These are phyloP conservation scores for Clarias laeviceps DNA, from an alignment of 2,797 vertebrate species.

Conservation along the genomic window DNA sequence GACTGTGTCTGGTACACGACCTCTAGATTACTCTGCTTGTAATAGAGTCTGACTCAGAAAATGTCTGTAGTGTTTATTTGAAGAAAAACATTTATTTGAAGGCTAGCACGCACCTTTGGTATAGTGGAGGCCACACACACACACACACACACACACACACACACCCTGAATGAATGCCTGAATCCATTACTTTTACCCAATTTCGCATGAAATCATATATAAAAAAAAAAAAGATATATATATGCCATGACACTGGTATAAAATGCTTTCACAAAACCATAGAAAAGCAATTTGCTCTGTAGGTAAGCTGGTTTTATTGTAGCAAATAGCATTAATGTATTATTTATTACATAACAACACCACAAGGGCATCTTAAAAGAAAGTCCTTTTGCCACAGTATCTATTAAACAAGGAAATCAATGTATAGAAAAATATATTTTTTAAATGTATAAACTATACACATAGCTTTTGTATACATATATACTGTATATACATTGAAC, in stretches of 20 bases:
- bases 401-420: neutral
- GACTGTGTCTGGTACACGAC: neutral
- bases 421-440: neutral
- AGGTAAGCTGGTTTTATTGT: neutral
- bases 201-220: neutral
- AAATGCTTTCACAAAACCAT: neutral
- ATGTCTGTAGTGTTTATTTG: constrained; percentile 33
- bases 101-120: neutral
- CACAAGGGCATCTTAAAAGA: neutral
- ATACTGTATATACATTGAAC: no score
- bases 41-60: neutral
- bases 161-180: neutral
- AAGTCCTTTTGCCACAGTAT: neutral
- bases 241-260: neutral
- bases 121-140: neutral
- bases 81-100: neutral
- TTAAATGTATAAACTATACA: no score
- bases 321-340: neutral
- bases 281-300: neutral
- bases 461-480: no score
- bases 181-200: neutral
- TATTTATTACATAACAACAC: neutral
- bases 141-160: neutral
- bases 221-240: neutral
- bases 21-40: neutral